Percentiles rank a stretch among this genome's conserved stretches.
phyloP scores from a whole-genome alignment of 1,140 invertebrate species.

The Trichoplusia ni region DNA sequence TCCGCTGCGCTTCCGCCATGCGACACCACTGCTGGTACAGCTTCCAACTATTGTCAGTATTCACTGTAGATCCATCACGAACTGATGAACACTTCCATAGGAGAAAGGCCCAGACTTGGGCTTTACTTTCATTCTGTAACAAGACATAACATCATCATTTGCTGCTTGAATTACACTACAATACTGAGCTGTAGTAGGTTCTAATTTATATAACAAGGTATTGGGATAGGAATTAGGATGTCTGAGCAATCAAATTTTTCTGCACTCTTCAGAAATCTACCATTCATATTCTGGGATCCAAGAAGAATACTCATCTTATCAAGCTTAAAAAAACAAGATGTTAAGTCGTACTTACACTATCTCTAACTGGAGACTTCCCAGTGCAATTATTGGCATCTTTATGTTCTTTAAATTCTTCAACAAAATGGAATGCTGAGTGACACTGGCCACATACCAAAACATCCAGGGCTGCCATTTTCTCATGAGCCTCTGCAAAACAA shows the following conservation, averaged over 20 bases:
- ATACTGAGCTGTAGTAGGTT: too few species aligned
- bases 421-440: conserved; percentile 89
- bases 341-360: conserved; percentile 80
- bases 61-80: conserved; percentile 72
- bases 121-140: conserved; percentile 87
- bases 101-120: conserved; percentile 91
- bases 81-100: conserved; percentile 89
- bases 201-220: too few species aligned
- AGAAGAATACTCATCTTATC: too few species aligned
- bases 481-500: conserved; percentile 85
- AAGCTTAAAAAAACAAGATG: too few species aligned
- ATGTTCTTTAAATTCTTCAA: conserved; percentile 89
- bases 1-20: conserved; percentile 86
- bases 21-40: conserved; percentile 92
- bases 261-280: too few species aligned
- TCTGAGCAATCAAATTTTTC: too few species aligned
- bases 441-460: conserved; percentile 91
- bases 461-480: conserved; percentile 88
- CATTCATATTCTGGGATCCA: too few species aligned
- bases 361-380: conserved; percentile 82
- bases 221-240: too few species aligned
- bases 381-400: conserved; percentile 82
- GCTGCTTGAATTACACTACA: too few species aligned
- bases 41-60: conserved; percentile 86
- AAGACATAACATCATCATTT: conserved; percentile 14